Conservation (phyloP, 2,113 vertebrate genomes). For the Mystacornis crossleyi region DNA sequence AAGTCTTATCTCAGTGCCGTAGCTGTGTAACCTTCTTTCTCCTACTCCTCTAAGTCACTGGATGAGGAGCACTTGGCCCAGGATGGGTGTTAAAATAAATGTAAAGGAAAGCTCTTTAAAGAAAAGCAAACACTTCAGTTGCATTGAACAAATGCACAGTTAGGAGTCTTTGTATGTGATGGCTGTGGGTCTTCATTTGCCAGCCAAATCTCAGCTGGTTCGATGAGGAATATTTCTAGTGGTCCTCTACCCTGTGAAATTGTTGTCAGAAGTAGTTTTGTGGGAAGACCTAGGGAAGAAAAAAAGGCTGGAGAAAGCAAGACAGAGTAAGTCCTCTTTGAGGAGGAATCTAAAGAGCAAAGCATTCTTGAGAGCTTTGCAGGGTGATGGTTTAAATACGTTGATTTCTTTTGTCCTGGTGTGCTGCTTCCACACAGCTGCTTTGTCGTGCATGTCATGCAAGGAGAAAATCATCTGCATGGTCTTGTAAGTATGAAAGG, state of each 20-base stretch:
- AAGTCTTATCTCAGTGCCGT: not conserved
- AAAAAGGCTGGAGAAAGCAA: not conserved
- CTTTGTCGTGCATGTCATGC: not conserved
- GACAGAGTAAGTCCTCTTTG: not conserved
- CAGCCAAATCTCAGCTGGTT: not conserved
- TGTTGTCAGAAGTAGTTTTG: not conserved
- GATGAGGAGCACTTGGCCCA: not conserved
- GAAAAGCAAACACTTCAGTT: not conserved
- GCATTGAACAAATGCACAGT: not conserved
- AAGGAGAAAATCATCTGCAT: not conserved
- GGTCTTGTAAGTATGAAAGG: not conserved
- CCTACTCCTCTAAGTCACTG: not conserved
- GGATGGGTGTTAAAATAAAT: not conserved
- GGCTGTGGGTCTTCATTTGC: not conserved
- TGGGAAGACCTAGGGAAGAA: not conserved
- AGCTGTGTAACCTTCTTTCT: not conserved
- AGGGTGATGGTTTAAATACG: not conserved
- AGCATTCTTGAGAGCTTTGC: not conserved
- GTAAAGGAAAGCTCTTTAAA: not conserved
- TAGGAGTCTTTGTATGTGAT: not conserved
- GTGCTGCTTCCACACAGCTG: not conserved
- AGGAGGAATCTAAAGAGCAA: not conserved
- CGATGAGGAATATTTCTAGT: not conserved
- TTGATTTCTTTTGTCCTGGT: slow-evolving; percentile 6
- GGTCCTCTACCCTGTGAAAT: not conserved